A percentile compares a stretch with the other conserved stretches of the same genome.
These are phyloP conservation scores for Zaprionus taronus DNA, from an alignment of 1,140 invertebrate species.

Conservation along the genomic window DNA sequence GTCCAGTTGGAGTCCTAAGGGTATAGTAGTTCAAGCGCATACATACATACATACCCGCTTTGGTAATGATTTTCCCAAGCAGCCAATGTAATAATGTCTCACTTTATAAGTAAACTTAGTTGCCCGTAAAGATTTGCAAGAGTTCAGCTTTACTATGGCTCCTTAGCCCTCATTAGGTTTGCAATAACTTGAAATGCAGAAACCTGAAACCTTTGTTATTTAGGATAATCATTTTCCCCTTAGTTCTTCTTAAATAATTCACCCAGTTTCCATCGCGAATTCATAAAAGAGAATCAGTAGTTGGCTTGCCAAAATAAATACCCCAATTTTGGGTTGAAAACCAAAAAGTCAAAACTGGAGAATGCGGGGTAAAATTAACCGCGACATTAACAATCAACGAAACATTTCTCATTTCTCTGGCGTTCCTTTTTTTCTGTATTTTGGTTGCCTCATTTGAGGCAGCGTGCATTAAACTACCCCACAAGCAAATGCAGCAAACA, in stretches of 20 bases:
- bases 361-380: conserved; percentile 49
- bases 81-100: not conserved
- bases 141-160: not conserved
- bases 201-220: not conserved
- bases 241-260: not conserved
- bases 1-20: not conserved
- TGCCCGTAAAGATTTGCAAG: not conserved
- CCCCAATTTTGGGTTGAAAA: conserved; percentile 6
- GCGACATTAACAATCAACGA: conserved; percentile 72
- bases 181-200: not conserved
- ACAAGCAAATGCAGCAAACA: conserved; percentile 12
- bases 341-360: conserved; percentile 11
- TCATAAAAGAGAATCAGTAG: not conserved
- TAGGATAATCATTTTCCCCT: not conserved
- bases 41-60: not conserved
- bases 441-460: conserved; percentile 14
- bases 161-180: not conserved
- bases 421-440: not conserved
- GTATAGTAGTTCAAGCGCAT: not conserved
- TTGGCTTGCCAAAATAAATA: not conserved
- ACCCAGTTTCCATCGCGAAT: not conserved
- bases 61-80: conserved; percentile 1
- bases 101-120: conserved; percentile 1
- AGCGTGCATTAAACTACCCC: conserved; percentile 27
- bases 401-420: conserved; percentile 46